These are phyloP conservation scores for Cebuella pygmaea DNA, from an alignment of 2,797 vertebrate species.

Conservation along the genomic window DNA sequence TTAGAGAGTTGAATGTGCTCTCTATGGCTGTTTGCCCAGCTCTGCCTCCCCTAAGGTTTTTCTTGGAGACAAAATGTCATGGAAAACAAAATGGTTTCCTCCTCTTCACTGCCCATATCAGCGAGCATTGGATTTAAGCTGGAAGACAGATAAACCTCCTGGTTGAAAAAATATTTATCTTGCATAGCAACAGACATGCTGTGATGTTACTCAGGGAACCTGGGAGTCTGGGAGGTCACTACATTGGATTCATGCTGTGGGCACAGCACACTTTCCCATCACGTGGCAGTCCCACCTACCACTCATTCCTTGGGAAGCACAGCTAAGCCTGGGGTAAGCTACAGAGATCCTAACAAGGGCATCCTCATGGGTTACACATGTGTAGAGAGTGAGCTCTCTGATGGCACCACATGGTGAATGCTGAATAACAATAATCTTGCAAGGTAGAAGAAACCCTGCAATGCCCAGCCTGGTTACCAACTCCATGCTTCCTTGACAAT, in stretches of 20 bases:
- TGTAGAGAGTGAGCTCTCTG: not conserved
- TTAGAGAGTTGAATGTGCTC: not conserved
- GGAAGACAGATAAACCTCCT: not conserved
- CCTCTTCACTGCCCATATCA: not conserved
- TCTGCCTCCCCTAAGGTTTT: not conserved
- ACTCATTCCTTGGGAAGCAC: not conserved
- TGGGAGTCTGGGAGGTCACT: not conserved
- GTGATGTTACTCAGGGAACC: not conserved
- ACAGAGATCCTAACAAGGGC: not conserved
- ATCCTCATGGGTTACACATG: not conserved
- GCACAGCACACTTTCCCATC: not conserved
- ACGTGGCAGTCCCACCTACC: not conserved
- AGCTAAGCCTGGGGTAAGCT: not conserved
- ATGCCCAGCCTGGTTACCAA: not conserved
- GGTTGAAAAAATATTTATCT: slow-evolving; percentile 27
- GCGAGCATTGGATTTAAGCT: not conserved
- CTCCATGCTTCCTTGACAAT: not conserved
- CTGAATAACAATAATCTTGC: accelerated
- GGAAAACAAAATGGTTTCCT: slow-evolving; percentile 23
- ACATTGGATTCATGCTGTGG: not conserved
- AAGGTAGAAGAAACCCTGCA: not conserved
- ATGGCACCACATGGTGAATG: accelerated
- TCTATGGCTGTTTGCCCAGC: not conserved
- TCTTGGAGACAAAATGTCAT: slow-evolving; percentile 19
- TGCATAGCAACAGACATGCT: not conserved